Percentiles rank a stretch among this genome's conserved stretches.
phyloP scores from a whole-genome alignment of 1,140 invertebrate genomes.

The Lepidurus apus region DNA sequence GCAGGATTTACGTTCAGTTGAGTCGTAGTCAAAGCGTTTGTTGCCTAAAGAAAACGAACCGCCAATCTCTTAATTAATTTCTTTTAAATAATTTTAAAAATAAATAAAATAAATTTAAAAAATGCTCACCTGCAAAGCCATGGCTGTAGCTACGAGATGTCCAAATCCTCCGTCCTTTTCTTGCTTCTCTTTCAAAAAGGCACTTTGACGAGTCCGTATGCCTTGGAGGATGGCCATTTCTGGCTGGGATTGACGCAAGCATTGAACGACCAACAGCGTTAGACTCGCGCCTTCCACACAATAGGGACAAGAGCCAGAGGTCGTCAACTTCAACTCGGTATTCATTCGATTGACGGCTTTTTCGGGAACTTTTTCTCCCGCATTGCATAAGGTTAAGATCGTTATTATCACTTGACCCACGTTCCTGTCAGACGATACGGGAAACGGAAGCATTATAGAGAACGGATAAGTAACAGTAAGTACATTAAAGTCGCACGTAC shows the following conservation, averaged over 20 bases:
- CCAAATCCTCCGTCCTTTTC: constrained; percentile 34
- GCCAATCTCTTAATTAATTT: background rate
- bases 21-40: constrained; percentile 32
- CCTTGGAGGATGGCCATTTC: constrained; percentile 26
- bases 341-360: constrained; percentile 32
- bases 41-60: constrained; percentile 27
- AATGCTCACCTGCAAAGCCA: constrained; percentile 32
- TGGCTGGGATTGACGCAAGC: constrained; percentile 26
- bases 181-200: constrained; percentile 34
- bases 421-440: constrained; percentile 26
- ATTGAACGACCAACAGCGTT: constrained; percentile 34
- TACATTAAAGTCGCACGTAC: constrained; percentile 14
- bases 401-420: constrained; percentile 31
- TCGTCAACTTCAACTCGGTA: constrained; percentile 32
- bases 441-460: background rate
- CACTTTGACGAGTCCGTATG: constrained; percentile 32
- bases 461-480: background rate
- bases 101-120: background rate
- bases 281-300: constrained; percentile 35
- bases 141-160: constrained; percentile 27
- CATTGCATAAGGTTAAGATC: constrained; percentile 33
- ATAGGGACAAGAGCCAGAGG: constrained; percentile 30
- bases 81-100: too few relatives aligned
- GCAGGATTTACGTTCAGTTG: constrained; percentile 32
- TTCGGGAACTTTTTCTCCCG: constrained; percentile 30